A percentile compares a stretch with the other conserved stretches of the same genome.
Conservation (phyloP, 2,113 vertebrate genomes). For the Protomyctophum bolini region DNA sequence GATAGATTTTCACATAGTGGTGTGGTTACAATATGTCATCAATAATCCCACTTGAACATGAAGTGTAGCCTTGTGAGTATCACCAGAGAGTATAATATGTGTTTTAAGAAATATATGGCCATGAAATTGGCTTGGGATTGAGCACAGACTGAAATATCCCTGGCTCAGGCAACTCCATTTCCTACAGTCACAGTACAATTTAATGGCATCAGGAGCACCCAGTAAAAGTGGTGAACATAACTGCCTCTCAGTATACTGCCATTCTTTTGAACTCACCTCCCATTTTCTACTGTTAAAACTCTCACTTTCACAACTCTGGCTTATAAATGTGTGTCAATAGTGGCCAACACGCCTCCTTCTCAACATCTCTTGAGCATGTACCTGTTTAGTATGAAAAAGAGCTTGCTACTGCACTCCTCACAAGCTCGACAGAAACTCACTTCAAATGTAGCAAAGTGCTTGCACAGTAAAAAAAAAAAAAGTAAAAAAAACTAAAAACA, state of each 20-base stretch:
- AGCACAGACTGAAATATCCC: slow-evolving; percentile 21
- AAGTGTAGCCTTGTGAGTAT: neutral
- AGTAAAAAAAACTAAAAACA: too few relatives aligned
- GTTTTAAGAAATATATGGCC: slow-evolving; percentile 14
- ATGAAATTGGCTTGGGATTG: slow-evolving; percentile 16
- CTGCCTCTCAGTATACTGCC: slow-evolving; percentile 1
- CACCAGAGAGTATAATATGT: neutral
- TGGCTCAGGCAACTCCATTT: neutral
- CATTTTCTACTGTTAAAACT: slow-evolving; percentile 20
- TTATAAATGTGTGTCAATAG: too few relatives aligned
- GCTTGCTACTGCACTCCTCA: slow-evolving; percentile 11
- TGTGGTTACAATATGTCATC: slow-evolving; percentile 13
- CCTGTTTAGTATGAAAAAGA: slow-evolving; percentile 32
- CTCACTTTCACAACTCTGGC: slow-evolving; percentile 10
- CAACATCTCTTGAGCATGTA: slow-evolving; percentile 14
- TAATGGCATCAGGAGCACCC: slow-evolving; percentile 5
- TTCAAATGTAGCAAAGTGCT: slow-evolving; percentile 48
- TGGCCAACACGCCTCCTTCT: slow-evolving; percentile 14
- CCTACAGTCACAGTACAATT: slow-evolving; percentile 2
- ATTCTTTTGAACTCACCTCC: neutral
- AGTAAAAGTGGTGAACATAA: slow-evolving; percentile 9
- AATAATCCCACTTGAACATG: slow-evolving; percentile 15
- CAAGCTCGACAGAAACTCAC: neutral
- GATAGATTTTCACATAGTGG: slow-evolving; percentile 1
- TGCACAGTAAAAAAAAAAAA: too few relatives aligned